Conservation (phyloP, 2,888 invertebrate genomes). For the Clistopyga incitator region DNA sequence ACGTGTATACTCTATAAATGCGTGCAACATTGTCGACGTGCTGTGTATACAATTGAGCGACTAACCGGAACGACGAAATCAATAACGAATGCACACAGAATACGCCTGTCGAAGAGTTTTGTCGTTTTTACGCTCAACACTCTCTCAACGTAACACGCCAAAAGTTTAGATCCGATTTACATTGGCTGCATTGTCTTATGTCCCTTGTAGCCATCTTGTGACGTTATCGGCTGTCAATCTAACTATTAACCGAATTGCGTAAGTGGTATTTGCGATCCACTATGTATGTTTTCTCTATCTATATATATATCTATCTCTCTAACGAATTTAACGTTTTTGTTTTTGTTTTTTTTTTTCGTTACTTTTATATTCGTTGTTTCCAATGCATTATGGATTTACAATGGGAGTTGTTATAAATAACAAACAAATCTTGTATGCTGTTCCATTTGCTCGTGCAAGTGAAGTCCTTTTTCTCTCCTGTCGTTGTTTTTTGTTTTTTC, state of each 20-base stretch:
- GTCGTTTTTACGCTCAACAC: constrained; percentile 24
- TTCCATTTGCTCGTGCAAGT: constrained; percentile 23
- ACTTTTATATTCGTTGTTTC: constrained; percentile 59
- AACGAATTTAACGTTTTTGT: constrained; percentile 43
- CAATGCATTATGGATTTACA: constrained; percentile 78
- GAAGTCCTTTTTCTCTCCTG: background rate
- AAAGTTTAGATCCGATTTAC: constrained; percentile 63
- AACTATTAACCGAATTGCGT: constrained; percentile 96
- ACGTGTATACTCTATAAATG: constrained; percentile 18
- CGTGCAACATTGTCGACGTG: constrained; percentile 29
- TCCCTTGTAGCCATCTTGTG: constrained; percentile 93
- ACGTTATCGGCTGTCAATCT: constrained; percentile 96
- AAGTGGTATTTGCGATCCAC: constrained; percentile 87
- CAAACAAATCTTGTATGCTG: constrained; percentile 8
- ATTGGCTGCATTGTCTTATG: constrained; percentile 82
- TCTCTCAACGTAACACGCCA: constrained; percentile 16
- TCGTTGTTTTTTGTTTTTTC: constrained; percentile 37
- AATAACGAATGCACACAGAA: constrained; percentile 50
- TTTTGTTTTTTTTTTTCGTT: too few species aligned
- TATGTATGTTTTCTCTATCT: constrained; percentile 78
- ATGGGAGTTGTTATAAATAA: constrained; percentile 47
- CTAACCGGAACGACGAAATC: constrained; percentile 48
- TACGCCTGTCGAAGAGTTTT: constrained; percentile 23
- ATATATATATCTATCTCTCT: constrained; percentile 36
- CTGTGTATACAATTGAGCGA: constrained; percentile 19